A percentile compares a stretch with the other conserved stretches of the same genome.
Evolutionary conservation across 2,797 vertebrate genomes (phyloP).

Genomic region (Siniperca obscura): DNA sequence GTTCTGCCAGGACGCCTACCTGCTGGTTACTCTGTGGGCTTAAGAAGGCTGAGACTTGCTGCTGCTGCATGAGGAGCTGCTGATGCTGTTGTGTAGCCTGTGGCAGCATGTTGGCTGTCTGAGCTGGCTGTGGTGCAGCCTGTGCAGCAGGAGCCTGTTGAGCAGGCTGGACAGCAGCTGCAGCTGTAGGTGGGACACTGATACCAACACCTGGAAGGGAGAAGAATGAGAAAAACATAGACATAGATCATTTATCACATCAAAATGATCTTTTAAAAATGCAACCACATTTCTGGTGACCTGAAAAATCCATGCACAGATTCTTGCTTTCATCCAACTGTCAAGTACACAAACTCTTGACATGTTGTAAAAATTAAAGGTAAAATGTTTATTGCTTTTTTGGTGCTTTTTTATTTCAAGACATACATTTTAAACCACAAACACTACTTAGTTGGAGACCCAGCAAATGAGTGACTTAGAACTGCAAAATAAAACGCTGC

Average conservation of each 20-base stretch:
- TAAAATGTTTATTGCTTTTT: not conserved
- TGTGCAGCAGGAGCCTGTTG: conserved; percentile 79
- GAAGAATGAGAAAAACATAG: conserved; percentile 2
- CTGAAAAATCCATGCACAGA: not conserved
- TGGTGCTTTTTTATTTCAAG: too few relatives aligned
- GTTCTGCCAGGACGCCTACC: conserved; percentile 66
- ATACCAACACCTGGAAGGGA: conserved; percentile 61
- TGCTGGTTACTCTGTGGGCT: conserved; percentile 83
- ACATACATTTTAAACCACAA: not conserved
- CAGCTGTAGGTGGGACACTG: conserved; percentile 76
- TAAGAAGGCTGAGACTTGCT: conserved; percentile 80
- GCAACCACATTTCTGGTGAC: not conserved
- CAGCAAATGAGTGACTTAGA: not conserved
- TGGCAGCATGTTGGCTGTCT: conserved; percentile 80
- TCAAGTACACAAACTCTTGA: not conserved
- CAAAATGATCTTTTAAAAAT: not conserved
- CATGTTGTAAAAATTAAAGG: not conserved
- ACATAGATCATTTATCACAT: not conserved
- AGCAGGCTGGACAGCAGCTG: conserved; percentile 79
- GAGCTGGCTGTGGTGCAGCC: conserved; percentile 73
- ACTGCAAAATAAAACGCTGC: not conserved
- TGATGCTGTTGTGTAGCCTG: conserved; percentile 91
- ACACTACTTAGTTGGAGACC: not conserved
- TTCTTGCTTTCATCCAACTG: not conserved
- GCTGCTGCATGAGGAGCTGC: conserved; percentile 91